Conservation (phyloP, 2,797 vertebrate genomes). For the Diplodus sargus region DNA sequence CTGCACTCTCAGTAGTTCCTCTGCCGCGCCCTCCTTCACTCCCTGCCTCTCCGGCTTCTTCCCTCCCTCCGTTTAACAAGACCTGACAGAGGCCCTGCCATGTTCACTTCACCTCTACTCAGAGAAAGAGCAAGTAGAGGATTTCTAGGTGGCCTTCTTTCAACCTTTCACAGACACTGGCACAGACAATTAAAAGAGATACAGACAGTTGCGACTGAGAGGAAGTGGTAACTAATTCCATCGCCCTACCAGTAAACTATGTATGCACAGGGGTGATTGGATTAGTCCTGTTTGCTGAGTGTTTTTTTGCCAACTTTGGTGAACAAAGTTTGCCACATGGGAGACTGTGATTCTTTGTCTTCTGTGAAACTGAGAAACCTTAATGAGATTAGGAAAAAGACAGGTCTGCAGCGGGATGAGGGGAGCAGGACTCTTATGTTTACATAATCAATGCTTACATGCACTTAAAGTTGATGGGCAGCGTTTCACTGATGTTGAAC, state of each 20-base stretch:
- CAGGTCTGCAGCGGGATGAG: too few relatives aligned
- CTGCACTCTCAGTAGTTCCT: conserved; percentile 50
- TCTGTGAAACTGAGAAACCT: not conserved
- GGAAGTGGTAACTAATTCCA: conserved; percentile 36
- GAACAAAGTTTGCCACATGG: not conserved
- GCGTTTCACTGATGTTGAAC: too few relatives aligned
- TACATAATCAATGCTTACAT: too few relatives aligned
- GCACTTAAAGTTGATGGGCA: too few relatives aligned
- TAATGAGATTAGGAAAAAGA: not conserved
- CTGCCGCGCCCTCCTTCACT: conserved; percentile 41
- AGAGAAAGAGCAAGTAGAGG: conserved; percentile 35
- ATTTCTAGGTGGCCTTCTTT: conserved; percentile 48
- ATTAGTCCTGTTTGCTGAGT: conserved; percentile 23
- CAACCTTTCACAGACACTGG: conserved; percentile 22
- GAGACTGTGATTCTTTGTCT: conserved; percentile 5
- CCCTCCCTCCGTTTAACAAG: conserved; percentile 41
- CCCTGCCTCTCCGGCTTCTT: conserved; percentile 32
- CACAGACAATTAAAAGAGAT: conserved; percentile 28
- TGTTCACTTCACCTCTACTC: conserved; percentile 21
- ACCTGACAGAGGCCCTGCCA: conserved; percentile 42
- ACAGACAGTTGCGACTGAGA: conserved; percentile 17
- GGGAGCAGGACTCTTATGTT: too few relatives aligned
- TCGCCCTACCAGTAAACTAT: conserved; percentile 23
- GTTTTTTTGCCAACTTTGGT: conserved; percentile 9
- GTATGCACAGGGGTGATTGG: conserved; percentile 17